Base-by-base conservation (phyloP, 2,888 invertebrate species). In the Ischnura elegans region DNA sequence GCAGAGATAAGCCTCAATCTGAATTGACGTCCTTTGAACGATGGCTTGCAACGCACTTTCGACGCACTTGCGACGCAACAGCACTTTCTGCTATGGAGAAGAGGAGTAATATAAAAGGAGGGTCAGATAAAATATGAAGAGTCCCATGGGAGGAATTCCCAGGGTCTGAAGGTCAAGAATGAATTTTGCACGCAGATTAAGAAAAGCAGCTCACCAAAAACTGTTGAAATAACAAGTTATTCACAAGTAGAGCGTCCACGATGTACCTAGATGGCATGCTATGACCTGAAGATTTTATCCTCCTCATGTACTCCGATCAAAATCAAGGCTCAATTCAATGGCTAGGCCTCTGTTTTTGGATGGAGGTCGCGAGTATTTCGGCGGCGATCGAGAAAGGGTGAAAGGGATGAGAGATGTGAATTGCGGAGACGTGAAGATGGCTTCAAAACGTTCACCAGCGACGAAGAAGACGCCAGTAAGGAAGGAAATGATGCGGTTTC, bases 1-100 rank as follows among this genome's bases (percentile, higher is more conserved):
- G n/a, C n/a, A n/a, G n/a, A n/a, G n/a, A n/a, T n/a, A n/a, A n/a
- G n/a, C n/a, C n/a, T n/a, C n/a, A 36, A 36, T 6, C 0, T 36
- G 36, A 36, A 76, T 76, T 76, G 76, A 76, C 76, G 76, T n/a
- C 76, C n/a, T n/a, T n/a, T n/a, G n/a, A n/a, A n/a, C n/a, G n/a
- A n/a, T n/a, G n/a, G n/a, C n/a, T n/a, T n/a, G n/a, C n/a, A n/a
- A n/a, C n/a, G n/a, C n/a, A n/a, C n/a, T n/a, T n/a, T n/a, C n/a
- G n/a, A n/a, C n/a, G n/a, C n/a, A n/a, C 76, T 36, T 76, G 1
- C 76, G 76, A 76, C 76, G 10, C 16, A 76, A 29, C 76, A 76
- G 76, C 16, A 29, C 36, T 76, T 76, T 36, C 36, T 6, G 25
- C 8, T 36, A 29, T 16, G 10, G 1, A n/a, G n/a, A n/a, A 61